Evolutionary conservation across 2,888 invertebrate genomes (phyloP), one percentile per base, ranked within the genome.

Genomic region (Lottia scabra): DNA sequence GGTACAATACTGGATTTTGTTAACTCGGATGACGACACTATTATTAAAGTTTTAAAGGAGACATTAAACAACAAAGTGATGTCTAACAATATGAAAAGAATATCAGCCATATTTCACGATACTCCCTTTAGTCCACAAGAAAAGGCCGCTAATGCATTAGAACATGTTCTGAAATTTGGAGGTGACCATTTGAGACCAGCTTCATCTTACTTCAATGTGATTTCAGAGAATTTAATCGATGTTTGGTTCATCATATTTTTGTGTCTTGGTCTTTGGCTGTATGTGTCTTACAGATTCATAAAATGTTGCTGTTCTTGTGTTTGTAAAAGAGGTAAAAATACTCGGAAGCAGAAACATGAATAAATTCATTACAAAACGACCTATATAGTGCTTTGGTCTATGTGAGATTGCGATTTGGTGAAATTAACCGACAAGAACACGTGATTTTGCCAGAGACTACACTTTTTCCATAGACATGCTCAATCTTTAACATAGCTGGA

Each of bases 111-210:
- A 13, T 81, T 76, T 65, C 63, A 72, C 12, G 71, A 72, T 43
- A 45, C 72, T 46, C 72, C 74, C 38, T 67, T 76, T 56, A 72
- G 70, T 12, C 78, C 83, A 10, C 44, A 62, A 45, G 72, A 82
- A 66, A 70, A 75, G 26, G 80, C 81, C 4, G 81, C 78, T 13
- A 80, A 75, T 67, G 81, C 82, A 78, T 68, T 83, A 19, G 83
- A 83, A 67, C 82, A 83, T 72, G 80, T 83, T 64, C 71, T 83
- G 63, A 72, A 77, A 48, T 78, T 78, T 75, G 83, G 83, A 8
- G 81, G 78, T n/a, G 67, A 72, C 15, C 82, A 83, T 72, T 70
- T 83, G 67, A 66, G 75, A 12, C 77, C 81, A 16, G 68, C 76
- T 10, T 69, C 74, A 2, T 63, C 71, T n/a, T 68, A 75, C 73